These are phyloP conservation scores for Cygnus buccinator DNA, from an alignment of 2,113 vertebrate genomes.

Conservation along the genomic window DNA sequence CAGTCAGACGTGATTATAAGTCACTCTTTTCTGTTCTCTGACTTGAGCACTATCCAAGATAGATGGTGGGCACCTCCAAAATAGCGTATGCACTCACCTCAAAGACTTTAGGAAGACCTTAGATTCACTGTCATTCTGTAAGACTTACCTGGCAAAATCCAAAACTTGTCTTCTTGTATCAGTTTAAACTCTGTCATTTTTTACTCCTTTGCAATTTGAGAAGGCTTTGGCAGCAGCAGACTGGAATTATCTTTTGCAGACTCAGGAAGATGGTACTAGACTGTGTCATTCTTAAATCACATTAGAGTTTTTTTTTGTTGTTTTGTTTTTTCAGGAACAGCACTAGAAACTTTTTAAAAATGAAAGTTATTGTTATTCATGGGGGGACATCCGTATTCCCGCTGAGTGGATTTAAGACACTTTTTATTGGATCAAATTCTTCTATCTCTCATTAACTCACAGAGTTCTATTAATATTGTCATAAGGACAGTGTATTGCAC, in stretches of 20 bases:
- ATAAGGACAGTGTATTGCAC: background rate
- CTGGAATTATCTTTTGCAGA: background rate
- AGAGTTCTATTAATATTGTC: background rate
- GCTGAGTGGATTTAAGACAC: background rate
- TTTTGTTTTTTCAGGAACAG: background rate
- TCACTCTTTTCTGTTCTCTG: constrained; percentile 8
- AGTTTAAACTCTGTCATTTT: background rate
- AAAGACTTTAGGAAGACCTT: background rate
- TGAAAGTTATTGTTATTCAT: background rate
- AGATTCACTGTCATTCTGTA: background rate
- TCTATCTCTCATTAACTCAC: background rate
- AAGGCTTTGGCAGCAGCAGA: background rate
- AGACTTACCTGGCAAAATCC: background rate
- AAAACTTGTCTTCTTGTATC: background rate
- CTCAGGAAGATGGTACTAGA: background rate
- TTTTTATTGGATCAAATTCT: background rate
- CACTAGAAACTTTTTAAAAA: background rate
- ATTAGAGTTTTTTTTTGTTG: background rate
- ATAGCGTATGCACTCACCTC: constrained; percentile 9
- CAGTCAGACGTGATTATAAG: constrained; percentile 45
- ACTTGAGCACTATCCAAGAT: constrained; percentile 4
- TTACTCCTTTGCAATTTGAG: background rate
- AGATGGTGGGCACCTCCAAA: constrained; percentile 31
- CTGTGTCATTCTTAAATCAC: background rate
- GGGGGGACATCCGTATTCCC: background rate